Conservation (phyloP, 2,888 invertebrate species). For the Nephrotoma flavescens region DNA sequence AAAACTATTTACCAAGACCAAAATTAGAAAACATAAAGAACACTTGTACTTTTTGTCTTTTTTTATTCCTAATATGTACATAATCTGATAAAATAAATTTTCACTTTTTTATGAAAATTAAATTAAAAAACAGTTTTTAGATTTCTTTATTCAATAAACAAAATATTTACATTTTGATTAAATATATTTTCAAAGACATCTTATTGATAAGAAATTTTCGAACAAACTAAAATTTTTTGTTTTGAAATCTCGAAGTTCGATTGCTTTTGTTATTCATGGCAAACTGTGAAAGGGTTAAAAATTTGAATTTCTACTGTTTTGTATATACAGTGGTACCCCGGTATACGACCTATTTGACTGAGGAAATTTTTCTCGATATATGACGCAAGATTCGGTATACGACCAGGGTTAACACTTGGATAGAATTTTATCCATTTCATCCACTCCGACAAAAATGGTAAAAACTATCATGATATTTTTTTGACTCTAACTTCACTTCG, state of each 20-base stretch:
- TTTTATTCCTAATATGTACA: no score
- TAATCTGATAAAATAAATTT: background rate
- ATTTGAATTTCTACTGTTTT: background rate
- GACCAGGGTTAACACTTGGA: no score
- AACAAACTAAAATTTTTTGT: background rate
- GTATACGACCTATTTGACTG: no score
- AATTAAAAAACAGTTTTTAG: background rate
- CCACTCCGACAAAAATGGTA: no score
- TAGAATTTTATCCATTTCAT: no score
- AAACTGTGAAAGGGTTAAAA: background rate
- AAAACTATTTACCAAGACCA: background rate
- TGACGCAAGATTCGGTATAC: no score
- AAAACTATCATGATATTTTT: no score
- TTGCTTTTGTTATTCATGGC: background rate
- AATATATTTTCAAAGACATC: background rate
- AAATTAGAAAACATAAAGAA: background rate
- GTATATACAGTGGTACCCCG: background rate
- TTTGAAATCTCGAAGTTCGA: background rate
- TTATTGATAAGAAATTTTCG: background rate
- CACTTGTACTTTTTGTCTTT: background rate
- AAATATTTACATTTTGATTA: background rate
- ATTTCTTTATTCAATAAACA: background rate
- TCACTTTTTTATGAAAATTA: background rate
- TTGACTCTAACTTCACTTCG: no score
- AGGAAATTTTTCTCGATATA: no score